Percentiles rank a stretch among this genome's conserved stretches.
Evolutionary conservation across 2,113 vertebrate species (phyloP).

Genomic region (Arenaria interpres): DNA sequence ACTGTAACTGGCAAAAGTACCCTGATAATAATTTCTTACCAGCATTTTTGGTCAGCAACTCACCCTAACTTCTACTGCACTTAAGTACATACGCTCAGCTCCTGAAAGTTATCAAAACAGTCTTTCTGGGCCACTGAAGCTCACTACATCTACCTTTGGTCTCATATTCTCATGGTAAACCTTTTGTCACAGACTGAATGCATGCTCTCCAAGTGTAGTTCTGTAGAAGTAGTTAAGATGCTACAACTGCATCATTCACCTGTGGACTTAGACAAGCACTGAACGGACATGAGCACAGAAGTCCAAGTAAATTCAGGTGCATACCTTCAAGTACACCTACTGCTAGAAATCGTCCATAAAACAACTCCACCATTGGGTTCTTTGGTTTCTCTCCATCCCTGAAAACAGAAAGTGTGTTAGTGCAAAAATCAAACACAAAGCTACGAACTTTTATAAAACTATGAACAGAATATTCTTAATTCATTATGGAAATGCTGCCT

Average conservation of each 20-base stretch:
- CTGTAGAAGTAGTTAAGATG: background rate
- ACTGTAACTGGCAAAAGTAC: background rate
- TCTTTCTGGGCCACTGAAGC: background rate
- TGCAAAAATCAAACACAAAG: background rate
- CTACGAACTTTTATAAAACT: background rate
- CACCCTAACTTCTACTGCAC: background rate
- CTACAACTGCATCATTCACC: background rate
- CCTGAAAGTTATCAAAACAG: background rate
- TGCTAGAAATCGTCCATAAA: conserved; percentile 95
- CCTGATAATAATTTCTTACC: background rate
- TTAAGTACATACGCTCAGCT: background rate
- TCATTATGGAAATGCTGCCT: background rate
- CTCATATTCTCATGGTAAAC: background rate
- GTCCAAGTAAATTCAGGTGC: background rate
- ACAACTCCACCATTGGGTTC: conserved; percentile 98
- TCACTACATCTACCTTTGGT: background rate
- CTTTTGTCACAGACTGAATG: fast-evolving
- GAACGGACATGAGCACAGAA: background rate
- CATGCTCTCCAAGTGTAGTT: background rate
- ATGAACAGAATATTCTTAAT: background rate
- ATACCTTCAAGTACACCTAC: conserved; percentile 96
- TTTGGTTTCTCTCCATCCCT: conserved; percentile 97
- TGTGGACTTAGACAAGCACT: background rate
- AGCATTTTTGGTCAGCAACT: background rate
- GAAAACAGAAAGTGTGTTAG: background rate